phyloP scores from a whole-genome alignment of 2,888 invertebrate species.

The Acanthosoma haemorrhoidale region DNA sequence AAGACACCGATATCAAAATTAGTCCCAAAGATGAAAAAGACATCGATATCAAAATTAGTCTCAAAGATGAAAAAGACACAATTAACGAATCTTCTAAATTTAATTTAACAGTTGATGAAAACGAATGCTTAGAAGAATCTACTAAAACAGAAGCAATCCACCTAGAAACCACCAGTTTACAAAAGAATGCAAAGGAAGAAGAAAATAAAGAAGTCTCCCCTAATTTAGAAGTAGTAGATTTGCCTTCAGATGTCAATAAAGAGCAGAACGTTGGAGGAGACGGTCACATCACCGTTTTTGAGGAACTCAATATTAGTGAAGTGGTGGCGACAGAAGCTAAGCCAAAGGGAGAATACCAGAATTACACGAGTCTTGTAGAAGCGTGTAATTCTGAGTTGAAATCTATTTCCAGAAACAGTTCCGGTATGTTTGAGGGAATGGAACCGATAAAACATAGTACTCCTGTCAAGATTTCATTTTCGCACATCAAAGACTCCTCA shows the following conservation, averaged over 20 bases:
- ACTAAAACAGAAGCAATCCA: not conserved
- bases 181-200: not conserved
- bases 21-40: not conserved
- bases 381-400: not conserved
- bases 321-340: not conserved
- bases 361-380: not conserved
- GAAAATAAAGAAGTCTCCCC: not conserved
- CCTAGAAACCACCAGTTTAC: too few species aligned
- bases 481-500: not conserved
- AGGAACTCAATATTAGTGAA: not conserved
- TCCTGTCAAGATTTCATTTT: not conserved
- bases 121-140: not conserved
- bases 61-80: not conserved
- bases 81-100: not conserved
- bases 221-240: not conserved
- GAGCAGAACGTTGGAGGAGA: not conserved
- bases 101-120: not conserved
- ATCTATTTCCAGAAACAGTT: not conserved
- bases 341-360: not conserved
- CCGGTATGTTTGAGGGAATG: not conserved
- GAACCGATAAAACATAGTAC: constrained; percentile 5
- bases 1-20: not conserved
- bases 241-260: not conserved
- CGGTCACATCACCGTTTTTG: not conserved
- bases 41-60: too few species aligned